Evolutionary conservation across 2,888 invertebrate species (phyloP).

Genomic region (Synergus gifuensis): DNA sequence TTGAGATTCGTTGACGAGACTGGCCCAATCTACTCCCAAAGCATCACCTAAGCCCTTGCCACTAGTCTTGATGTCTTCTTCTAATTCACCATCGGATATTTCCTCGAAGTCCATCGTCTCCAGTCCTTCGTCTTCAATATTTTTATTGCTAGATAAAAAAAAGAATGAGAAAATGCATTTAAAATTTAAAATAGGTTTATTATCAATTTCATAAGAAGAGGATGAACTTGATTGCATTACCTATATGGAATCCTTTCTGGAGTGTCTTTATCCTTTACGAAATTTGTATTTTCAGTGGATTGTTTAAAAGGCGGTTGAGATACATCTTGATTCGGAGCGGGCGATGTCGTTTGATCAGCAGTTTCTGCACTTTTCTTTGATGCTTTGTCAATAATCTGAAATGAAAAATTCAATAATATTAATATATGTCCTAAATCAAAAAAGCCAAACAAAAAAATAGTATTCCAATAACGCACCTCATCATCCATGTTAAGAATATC

Average conservation of each 20-base stretch:
- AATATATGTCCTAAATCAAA: background rate
- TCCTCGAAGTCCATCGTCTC: slow-evolving; percentile 91
- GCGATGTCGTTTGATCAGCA: slow-evolving; percentile 58
- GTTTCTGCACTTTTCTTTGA: slow-evolving; percentile 49
- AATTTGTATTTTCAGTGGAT: slow-evolving; percentile 66
- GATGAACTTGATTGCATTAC: slow-evolving; percentile 44
- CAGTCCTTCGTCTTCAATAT: slow-evolving; percentile 84
- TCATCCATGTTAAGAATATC: slow-evolving; percentile 91
- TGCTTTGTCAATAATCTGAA: slow-evolving; percentile 17
- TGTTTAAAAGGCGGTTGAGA: slow-evolving; percentile 67
- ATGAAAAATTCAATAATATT: background rate
- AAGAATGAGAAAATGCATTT: slow-evolving; percentile 31
- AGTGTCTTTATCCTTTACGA: slow-evolving; percentile 66
- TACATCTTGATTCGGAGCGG: slow-evolving; percentile 67
- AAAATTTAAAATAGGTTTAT: slow-evolving; percentile 1
- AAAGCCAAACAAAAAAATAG: background rate
- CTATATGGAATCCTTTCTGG: slow-evolving; percentile 57
- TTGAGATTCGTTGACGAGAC: slow-evolving; percentile 89
- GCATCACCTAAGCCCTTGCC: slow-evolving; percentile 90
- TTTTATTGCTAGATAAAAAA: slow-evolving; percentile 74
- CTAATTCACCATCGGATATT: slow-evolving; percentile 93
- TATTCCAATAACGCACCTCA: slow-evolving; percentile 60
- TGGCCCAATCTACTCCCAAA: slow-evolving; percentile 97
- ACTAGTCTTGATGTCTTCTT: slow-evolving; percentile 85
- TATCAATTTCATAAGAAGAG: background rate